These are phyloP conservation scores for Ammodytes marinus DNA, from an alignment of 2,113 vertebrate genomes.

Conservation along the genomic window DNA sequence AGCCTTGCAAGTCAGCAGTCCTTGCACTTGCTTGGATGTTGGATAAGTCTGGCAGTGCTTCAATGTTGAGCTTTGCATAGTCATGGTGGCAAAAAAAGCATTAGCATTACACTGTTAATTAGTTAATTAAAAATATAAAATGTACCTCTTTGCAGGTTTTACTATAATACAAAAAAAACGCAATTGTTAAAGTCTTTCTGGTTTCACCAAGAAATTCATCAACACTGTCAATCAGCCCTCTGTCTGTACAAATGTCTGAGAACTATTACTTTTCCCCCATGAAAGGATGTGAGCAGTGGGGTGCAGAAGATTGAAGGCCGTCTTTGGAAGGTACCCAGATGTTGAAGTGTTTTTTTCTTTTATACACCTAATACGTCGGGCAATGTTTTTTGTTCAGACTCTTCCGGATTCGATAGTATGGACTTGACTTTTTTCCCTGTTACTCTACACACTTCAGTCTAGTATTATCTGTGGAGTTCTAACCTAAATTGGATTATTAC, in stretches of 20 bases:
- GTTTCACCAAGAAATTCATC: background rate
- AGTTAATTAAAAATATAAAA: background rate
- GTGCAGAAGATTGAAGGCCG: constrained; percentile 89
- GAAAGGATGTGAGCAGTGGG: constrained; percentile 81
- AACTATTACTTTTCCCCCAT: constrained; percentile 20
- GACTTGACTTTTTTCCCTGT: background rate
- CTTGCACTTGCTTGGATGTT: constrained; percentile 24
- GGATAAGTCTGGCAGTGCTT: constrained; percentile 32
- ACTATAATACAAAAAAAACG: background rate
- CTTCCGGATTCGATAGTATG: background rate
- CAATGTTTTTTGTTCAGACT: constrained; percentile 18
- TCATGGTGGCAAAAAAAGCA: constrained; percentile 9
- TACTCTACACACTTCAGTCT: background rate
- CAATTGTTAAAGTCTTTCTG: background rate
- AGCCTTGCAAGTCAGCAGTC: constrained; percentile 18
- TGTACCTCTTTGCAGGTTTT: background rate
- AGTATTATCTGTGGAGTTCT: background rate
- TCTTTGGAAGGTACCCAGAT: constrained; percentile 91
- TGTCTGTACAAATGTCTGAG: constrained; percentile 20
- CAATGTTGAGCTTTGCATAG: constrained; percentile 4
- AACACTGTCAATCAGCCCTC: background rate
- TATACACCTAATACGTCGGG: constrained; percentile 17
- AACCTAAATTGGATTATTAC: background rate
- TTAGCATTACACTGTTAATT: background rate
- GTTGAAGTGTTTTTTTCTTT: constrained; percentile 29